These are phyloP conservation scores for Dreissena rostriformis DNA, from an alignment of 1,140 invertebrate genomes.

Conservation along the genomic window DNA sequence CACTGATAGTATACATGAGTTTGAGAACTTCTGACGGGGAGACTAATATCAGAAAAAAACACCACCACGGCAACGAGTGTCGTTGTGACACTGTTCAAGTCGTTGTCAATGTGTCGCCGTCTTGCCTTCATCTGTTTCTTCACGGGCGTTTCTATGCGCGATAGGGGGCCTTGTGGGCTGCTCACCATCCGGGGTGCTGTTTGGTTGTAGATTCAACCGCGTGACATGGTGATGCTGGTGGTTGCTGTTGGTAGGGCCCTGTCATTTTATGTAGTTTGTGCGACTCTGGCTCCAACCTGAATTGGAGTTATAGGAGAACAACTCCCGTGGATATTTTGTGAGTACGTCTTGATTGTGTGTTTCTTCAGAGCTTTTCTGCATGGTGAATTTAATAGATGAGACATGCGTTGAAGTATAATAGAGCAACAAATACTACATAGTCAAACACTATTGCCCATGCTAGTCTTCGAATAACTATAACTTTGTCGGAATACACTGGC, in stretches of 20 bases:
- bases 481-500: conserved; percentile 57
- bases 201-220: not conserved
- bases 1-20: conserved; percentile 64
- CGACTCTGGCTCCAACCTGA: not conserved
- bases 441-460: conserved; percentile 75
- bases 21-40: conserved; percentile 78
- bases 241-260: too few species aligned
- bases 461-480: conserved; percentile 64
- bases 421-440: conserved; percentile 74
- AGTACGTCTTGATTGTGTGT: conserved; percentile 44
- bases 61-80: conserved; percentile 79
- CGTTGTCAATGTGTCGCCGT: conserved; percentile 66
- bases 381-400: conserved; percentile 75
- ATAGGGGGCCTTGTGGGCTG: conserved; percentile 15
- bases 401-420: conserved; percentile 77
- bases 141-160: conserved; percentile 18
- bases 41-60: conserved; percentile 78
- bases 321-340: conserved; percentile 49
- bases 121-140: conserved; percentile 44
- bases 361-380: conserved; percentile 70
- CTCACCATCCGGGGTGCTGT: conserved; percentile 29
- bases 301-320: conserved; percentile 48
- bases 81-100: conserved; percentile 78
- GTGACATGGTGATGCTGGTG: not conserved
- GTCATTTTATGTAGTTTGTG: too few species aligned